Evolutionary conservation across 2,797 vertebrate genomes (phyloP).

Genomic region (Falco berigora): DNA sequence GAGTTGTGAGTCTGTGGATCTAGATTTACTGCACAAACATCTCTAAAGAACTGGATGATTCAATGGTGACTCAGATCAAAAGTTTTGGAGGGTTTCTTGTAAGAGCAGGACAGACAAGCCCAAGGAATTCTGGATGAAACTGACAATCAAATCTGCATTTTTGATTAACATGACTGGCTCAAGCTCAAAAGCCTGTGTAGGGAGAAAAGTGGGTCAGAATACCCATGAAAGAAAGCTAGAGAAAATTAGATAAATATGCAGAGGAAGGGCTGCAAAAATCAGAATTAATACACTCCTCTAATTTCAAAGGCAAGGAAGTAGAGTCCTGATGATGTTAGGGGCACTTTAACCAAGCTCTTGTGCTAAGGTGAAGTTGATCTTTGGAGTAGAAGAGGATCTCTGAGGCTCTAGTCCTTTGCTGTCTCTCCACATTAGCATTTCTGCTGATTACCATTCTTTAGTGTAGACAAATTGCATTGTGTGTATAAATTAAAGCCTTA

Average conservation of each 20-base stretch:
- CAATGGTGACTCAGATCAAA: background rate
- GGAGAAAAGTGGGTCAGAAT: background rate
- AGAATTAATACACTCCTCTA: background rate
- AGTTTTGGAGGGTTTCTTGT: background rate
- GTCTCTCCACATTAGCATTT: background rate
- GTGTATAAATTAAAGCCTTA: background rate
- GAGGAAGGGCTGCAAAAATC: background rate
- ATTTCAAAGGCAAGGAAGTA: background rate
- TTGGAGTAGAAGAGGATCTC: background rate
- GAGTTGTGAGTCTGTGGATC: background rate
- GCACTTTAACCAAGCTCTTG: background rate
- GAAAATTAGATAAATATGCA: background rate
- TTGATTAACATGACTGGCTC: background rate
- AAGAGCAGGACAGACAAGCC: background rate
- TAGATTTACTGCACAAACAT: background rate
- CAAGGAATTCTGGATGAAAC: background rate
- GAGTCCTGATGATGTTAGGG: background rate
- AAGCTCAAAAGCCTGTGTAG: background rate
- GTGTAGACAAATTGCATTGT: background rate
- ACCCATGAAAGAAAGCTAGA: background rate
- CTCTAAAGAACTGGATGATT: background rate
- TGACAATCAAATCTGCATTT: background rate
- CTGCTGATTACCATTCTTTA: background rate
- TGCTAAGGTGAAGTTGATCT: background rate
- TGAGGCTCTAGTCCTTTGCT: background rate